Evolutionary conservation across 2,797 vertebrate species (phyloP).

Genomic region (Mionectes olivaceus): DNA sequence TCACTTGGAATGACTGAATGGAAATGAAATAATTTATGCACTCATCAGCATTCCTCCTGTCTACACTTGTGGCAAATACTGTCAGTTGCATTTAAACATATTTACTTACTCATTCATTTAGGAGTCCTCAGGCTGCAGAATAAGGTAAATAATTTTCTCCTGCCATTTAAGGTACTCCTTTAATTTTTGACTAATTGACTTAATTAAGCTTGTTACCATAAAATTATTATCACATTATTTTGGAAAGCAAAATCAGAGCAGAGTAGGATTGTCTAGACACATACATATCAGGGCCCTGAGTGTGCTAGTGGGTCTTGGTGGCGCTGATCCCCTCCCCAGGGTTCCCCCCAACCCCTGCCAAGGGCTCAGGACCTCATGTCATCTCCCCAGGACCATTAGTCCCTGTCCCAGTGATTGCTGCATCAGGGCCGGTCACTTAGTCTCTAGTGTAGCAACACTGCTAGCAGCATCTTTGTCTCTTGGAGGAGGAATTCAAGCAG

Average conservation of each 20-base stretch:
- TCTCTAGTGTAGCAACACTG: neutral
- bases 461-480: neutral
- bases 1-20: neutral
- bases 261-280: neutral
- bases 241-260: conserved; percentile 35
- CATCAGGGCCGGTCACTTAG: neutral
- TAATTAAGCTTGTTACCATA: conserved; percentile 38
- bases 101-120: conserved; percentile 43
- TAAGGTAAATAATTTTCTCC: conserved; percentile 59
- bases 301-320: rapidly evolving
- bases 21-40: conserved; percentile 53
- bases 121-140: conserved; percentile 35
- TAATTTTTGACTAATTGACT: conserved; percentile 73
- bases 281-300: neutral
- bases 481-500: neutral
- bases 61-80: conserved; percentile 11
- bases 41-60: conserved; percentile 30
- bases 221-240: conserved; percentile 48
- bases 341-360: rapidly evolving
- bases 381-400: neutral
- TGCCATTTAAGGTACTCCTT: conserved; percentile 52
- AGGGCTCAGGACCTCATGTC: neutral
- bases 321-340: neutral
- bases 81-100: conserved; percentile 26
- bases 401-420: neutral